phyloP scores from a whole-genome alignment of 2,888 invertebrate genomes.

The Scotopteryx bipunctaria region DNA sequence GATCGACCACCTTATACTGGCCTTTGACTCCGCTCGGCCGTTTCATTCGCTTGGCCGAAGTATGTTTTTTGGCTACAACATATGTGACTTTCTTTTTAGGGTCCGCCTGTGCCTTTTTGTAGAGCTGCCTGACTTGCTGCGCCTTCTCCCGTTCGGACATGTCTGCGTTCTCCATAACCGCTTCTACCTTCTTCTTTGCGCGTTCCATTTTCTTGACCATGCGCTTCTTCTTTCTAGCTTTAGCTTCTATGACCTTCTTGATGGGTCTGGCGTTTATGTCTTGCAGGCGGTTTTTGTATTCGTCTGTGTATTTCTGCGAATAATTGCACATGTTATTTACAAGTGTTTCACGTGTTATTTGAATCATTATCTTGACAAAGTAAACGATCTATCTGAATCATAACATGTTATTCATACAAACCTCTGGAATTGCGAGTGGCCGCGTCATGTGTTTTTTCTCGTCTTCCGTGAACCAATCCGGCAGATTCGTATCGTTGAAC shows the following conservation, averaged over 20 bases:
- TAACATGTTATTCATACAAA: constrained; percentile 21
- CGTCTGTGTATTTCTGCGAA: constrained; percentile 88
- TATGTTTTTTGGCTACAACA: constrained; percentile 96
- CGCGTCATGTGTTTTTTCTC: constrained; percentile 95
- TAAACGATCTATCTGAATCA: constrained; percentile 12
- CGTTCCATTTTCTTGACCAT: constrained; percentile 93
- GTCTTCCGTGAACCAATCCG: constrained; percentile 98
- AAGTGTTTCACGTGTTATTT: constrained; percentile 1
- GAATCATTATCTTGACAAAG: constrained; percentile 13
- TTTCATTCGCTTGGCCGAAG: constrained; percentile 88
- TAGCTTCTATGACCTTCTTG: constrained; percentile 99
- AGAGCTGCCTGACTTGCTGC: constrained; percentile 94
- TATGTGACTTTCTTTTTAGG: constrained; percentile 96
- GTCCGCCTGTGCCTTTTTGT: constrained; percentile 93
- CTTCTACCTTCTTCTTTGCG: constrained; percentile 97
- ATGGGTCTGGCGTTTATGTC: constrained; percentile 97
- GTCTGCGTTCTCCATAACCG: constrained; percentile 94
- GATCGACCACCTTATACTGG: constrained; percentile 96
- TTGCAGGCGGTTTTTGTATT: constrained; percentile 91
- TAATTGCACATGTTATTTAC: constrained; percentile 10
- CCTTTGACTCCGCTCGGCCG: constrained; percentile 96
- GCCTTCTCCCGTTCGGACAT: constrained; percentile 97
- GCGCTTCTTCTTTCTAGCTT: constrained; percentile 97
- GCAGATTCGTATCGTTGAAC: constrained; percentile 95
- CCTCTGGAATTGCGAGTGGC: constrained; percentile 92